A percentile compares a stretch with the other conserved stretches of the same genome.
These are phyloP conservation scores for Notospermus geniculatus DNA, from an alignment of 1,140 invertebrate species.

Conservation along the genomic window DNA sequence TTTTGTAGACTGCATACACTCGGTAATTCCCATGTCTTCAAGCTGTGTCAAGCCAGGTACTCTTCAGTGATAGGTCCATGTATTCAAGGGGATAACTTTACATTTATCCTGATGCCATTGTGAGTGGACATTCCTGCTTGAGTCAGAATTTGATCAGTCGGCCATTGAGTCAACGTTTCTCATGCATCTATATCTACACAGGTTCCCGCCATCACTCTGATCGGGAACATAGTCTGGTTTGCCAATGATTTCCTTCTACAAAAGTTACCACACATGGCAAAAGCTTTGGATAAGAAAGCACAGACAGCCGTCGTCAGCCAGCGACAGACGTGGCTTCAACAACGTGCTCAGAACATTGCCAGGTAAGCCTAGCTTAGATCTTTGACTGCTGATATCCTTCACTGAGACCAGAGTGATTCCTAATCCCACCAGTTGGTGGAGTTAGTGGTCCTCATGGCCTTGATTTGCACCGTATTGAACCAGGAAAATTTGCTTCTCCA, in stretches of 20 bases:
- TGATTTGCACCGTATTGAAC: too few species aligned
- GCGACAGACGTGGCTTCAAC: constrained; percentile 62
- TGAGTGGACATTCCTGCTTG: too few species aligned
- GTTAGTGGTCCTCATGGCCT: too few species aligned
- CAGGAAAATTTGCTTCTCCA: too few species aligned
- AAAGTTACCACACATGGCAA: constrained; percentile 62
- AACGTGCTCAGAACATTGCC: constrained; percentile 61
- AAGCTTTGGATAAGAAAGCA: constrained; percentile 65
- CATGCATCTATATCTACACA: too few species aligned
- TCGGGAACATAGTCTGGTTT: constrained; percentile 76
- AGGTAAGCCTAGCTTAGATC: constrained; percentile 47
- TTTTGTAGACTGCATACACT: not conserved
- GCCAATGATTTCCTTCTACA: constrained; percentile 71
- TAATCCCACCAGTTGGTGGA: too few species aligned
- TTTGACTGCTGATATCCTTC: not conserved
- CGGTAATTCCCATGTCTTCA: not conserved
- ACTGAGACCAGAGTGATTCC: not conserved
- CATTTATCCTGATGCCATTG: too few species aligned
- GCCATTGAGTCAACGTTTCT: too few species aligned
- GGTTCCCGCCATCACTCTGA: constrained; percentile 70
- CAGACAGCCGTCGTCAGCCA: constrained; percentile 59
- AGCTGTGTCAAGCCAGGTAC: not conserved
- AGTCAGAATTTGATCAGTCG: too few species aligned
- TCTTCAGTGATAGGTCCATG: too few species aligned
- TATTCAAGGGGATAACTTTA: too few species aligned